A percentile compares a stretch with the other conserved stretches of the same genome.
These are phyloP conservation scores for Lepidocyrtinus sp. DNA, from an alignment of 2,888 invertebrate genomes.

Conservation along the genomic window DNA sequence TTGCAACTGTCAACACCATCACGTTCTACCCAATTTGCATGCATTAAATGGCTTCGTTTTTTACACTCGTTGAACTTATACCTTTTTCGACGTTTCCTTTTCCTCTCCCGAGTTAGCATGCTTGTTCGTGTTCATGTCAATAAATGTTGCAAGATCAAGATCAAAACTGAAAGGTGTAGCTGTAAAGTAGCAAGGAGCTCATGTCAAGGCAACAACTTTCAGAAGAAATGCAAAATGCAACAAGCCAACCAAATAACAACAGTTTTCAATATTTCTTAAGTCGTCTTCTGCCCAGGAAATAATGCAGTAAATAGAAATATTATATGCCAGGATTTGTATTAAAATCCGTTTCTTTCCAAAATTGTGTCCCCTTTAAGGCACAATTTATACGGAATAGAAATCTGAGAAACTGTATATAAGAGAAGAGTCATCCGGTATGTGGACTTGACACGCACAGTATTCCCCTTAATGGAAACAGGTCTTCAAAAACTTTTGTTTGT, in stretches of 20 bases:
- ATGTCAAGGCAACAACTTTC: conserved; percentile 21
- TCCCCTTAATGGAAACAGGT: no score
- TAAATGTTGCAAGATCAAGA: conserved; percentile 57
- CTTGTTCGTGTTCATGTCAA: conserved; percentile 54
- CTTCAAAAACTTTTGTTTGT: no score
- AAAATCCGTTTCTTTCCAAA: not conserved
- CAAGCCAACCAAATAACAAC: no score
- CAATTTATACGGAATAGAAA: conserved; percentile 4
- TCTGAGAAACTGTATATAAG: not conserved
- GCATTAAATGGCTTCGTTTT: conserved; percentile 50
- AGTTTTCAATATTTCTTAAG: no score
- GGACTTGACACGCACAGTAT: not conserved
- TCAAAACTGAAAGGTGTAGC: conserved; percentile 41
- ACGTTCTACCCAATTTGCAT: conserved; percentile 40
- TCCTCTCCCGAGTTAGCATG: conserved; percentile 19
- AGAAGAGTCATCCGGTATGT: not conserved
- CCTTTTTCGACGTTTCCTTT: conserved; percentile 34
- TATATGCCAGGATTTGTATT: not conserved
- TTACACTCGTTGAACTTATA: not conserved
- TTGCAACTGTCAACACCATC: conserved; percentile 23
- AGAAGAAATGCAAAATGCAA: not conserved
- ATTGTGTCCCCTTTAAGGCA: not conserved
- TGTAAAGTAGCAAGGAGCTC: not conserved
- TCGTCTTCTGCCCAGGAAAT: no score
- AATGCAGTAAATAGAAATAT: conserved; percentile 1